phyloP scores from a whole-genome alignment of 1,140 invertebrate genomes.

The Diplogasteroides magnus region DNA sequence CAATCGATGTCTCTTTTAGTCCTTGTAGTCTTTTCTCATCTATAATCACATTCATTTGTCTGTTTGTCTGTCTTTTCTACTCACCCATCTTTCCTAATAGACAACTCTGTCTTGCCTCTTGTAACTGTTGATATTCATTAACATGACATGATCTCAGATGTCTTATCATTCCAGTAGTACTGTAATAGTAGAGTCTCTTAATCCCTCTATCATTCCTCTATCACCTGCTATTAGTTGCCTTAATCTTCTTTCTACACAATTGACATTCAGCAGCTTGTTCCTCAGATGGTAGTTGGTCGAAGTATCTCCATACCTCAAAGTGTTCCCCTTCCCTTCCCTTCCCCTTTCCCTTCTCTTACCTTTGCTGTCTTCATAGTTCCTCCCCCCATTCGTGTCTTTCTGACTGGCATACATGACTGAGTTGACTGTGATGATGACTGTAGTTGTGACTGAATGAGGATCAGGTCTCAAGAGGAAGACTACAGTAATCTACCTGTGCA shows the following conservation, averaged over 20 bases:
- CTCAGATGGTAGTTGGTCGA: constrained; percentile 29
- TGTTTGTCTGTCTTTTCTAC: neutral
- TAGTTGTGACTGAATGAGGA: neutral
- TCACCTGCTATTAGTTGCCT: constrained; percentile 36
- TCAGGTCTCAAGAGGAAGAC: neutral
- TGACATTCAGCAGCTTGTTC: constrained; percentile 32
- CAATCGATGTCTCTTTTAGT: neutral
- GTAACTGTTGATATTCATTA: constrained; percentile 32
- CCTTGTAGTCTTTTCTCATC: neutral
- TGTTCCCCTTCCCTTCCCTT: neutral
- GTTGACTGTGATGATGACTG: neutral
- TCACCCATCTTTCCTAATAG: constrained; percentile 30
- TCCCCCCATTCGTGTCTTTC: constrained; percentile 25
- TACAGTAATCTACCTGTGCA: neutral
- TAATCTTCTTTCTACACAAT: constrained; percentile 33
- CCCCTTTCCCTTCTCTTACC: neutral
- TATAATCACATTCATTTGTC: neutral
- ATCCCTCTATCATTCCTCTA: too few species aligned
- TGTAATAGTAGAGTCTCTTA: constrained; percentile 9
- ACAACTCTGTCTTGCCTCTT: constrained; percentile 29
- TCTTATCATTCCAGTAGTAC: constrained; percentile 36
- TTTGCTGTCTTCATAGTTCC: constrained; percentile 34
- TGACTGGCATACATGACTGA: constrained; percentile 2
- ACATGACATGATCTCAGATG: constrained; percentile 35
- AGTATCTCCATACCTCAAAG: constrained; percentile 25